Evolutionary conservation across 2,797 vertebrate species (phyloP).

Genomic region (Mionectes olivaceus): DNA sequence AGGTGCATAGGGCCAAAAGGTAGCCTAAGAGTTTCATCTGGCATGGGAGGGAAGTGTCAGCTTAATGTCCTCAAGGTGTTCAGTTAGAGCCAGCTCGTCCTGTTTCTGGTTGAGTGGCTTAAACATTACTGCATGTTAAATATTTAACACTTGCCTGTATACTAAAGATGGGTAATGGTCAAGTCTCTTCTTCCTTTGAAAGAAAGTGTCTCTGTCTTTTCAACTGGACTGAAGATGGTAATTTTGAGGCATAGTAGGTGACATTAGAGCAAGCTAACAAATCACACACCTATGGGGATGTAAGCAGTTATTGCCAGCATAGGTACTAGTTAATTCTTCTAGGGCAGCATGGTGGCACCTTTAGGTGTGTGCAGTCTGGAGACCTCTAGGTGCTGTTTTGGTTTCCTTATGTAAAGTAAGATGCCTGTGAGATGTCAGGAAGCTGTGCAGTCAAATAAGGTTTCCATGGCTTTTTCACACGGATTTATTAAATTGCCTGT

Average conservation of each 20-base stretch:
- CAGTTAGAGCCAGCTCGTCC: not conserved
- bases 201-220: not conserved
- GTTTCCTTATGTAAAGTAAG: not conserved
- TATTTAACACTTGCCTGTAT: not conserved
- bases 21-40: not conserved
- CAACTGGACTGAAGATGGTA: not conserved
- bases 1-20: not conserved
- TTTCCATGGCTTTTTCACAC: not conserved
- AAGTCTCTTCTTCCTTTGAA: not conserved
- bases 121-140: not conserved
- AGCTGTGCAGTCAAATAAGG: not conserved
- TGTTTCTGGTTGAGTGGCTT: not conserved
- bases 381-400: not conserved
- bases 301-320: not conserved
- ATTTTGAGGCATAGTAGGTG: not conserved
- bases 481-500: not conserved
- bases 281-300: not conserved
- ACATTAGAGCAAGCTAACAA: not conserved
- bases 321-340: not conserved
- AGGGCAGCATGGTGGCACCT: not conserved
- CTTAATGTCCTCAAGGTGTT: not conserved
- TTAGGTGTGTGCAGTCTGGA: not conserved
- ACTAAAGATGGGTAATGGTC: not conserved
- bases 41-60: fast-evolving
- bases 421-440: not conserved